Conservation (phyloP, 1,140 invertebrate genomes). For the Drosophila aff. region DNA sequence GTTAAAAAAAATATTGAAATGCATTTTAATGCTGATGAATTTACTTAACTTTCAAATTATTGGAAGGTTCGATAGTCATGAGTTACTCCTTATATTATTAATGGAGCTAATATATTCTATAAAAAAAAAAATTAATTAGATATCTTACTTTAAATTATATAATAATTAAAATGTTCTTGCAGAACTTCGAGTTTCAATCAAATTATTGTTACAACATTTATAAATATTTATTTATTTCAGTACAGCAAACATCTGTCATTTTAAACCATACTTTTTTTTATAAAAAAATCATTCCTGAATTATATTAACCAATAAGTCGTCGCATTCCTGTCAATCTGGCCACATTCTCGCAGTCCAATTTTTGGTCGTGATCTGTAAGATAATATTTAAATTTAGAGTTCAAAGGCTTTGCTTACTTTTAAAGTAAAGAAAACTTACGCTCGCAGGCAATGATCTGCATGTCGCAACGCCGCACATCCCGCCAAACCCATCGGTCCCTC, state of each 20-base stretch:
- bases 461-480: slow-evolving; percentile 38
- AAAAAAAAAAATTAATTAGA: not conserved
- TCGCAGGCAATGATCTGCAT: slow-evolving; percentile 47
- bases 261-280: too few relatives aligned
- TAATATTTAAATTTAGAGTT: too few relatives aligned
- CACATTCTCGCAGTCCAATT: slow-evolving; percentile 38
- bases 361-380: slow-evolving; percentile 28
- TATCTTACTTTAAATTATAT: not conserved
- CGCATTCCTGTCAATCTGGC: slow-evolving; percentile 35
- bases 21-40: not conserved
- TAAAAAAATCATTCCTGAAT: not conserved
- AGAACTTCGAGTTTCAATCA: too few relatives aligned
- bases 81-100: not conserved
- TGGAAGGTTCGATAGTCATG: too few relatives aligned
- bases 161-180: too few relatives aligned
- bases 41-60: not conserved
- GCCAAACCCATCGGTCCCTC: slow-evolving; percentile 32
- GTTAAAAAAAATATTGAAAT: not conserved
- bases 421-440: slow-evolving; percentile 11
- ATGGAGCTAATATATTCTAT: not conserved
- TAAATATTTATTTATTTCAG: too few relatives aligned
- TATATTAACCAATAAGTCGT: slow-evolving; percentile 2
- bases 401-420: too few relatives aligned
- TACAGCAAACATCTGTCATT: too few relatives aligned
- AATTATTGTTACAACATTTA: too few relatives aligned